These are phyloP conservation scores for Myiagra hebetior DNA, from an alignment of 2,113 vertebrate genomes.

Conservation along the genomic window DNA sequence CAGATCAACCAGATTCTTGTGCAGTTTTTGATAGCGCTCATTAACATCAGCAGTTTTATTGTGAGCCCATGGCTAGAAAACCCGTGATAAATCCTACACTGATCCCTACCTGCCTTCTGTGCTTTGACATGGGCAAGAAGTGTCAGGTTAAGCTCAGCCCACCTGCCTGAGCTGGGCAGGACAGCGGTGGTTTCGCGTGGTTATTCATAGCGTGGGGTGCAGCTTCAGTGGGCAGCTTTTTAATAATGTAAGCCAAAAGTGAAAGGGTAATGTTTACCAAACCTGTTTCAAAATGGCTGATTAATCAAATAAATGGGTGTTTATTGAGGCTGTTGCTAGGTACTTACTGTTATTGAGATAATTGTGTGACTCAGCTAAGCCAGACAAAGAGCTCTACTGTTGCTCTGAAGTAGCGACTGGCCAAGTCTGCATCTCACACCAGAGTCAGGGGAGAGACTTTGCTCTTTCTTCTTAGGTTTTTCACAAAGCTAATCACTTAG, in stretches of 20 bases:
- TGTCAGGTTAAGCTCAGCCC: neutral
- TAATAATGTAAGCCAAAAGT: constrained; percentile 7
- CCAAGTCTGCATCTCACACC: neutral
- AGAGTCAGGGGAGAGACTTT: neutral
- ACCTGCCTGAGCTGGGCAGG: neutral
- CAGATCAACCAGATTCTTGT: neutral
- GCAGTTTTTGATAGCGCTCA: neutral
- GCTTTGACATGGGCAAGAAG: neutral
- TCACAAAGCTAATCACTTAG: neutral
- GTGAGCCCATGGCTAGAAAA: neutral
- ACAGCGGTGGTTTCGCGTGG: neutral
- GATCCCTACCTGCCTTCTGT: neutral
- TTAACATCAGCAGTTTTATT: neutral
- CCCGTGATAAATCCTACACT: rapidly evolving
- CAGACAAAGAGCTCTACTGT: constrained; percentile 54
- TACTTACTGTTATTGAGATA: constrained; percentile 49
- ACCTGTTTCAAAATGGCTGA: constrained; percentile 44
- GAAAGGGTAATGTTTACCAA: constrained; percentile 37
- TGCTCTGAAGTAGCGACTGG: neutral
- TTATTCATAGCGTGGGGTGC: neutral
- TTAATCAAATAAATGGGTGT: constrained; percentile 60
- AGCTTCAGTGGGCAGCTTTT: constrained; percentile 21
- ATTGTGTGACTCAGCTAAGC: constrained; percentile 51
- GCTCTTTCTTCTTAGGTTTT: neutral
- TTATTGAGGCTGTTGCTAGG: constrained; percentile 58